Percentiles rank a stretch among this genome's conserved stretches.
Conservation (phyloP, 2,113 vertebrate genomes). For the Pseudopodoces humilis region DNA sequence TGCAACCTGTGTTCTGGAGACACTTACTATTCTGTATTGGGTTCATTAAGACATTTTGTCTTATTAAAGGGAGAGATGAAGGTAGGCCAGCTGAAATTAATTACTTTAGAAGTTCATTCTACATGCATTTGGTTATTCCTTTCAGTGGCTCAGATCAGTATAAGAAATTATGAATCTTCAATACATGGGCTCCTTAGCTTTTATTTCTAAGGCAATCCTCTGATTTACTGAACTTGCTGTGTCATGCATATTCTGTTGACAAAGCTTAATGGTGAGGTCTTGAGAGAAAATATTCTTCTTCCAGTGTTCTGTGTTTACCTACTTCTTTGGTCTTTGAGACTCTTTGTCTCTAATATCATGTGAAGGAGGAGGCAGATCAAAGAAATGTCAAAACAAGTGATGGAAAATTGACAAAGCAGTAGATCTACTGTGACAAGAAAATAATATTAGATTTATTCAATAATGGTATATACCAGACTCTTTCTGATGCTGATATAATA, state of each 20-base stretch:
- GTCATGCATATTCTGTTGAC: background rate
- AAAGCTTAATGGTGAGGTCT: background rate
- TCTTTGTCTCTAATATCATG: background rate
- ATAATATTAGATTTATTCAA: background rate
- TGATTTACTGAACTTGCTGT: background rate
- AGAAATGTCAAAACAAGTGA: background rate
- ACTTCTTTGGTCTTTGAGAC: background rate
- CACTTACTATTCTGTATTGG: background rate
- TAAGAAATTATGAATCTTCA: background rate
- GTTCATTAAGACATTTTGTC: background rate
- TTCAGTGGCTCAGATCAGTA: background rate
- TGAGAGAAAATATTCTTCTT: background rate
- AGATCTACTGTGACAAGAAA: background rate
- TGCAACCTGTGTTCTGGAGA: background rate
- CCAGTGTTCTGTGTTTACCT: background rate
- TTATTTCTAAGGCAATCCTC: background rate
- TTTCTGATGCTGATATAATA: background rate
- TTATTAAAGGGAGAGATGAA: background rate
- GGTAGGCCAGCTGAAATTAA: background rate
- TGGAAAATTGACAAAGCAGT: background rate
- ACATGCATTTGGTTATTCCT: background rate
- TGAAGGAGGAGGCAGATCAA: constrained; percentile 1
- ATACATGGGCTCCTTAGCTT: background rate
- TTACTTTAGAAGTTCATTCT: background rate
- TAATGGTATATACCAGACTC: background rate